Evolutionary conservation across 2,888 invertebrate species (phyloP), one percentile per base, ranked within the genome.

Genomic region (Netelia virgata): DNA sequence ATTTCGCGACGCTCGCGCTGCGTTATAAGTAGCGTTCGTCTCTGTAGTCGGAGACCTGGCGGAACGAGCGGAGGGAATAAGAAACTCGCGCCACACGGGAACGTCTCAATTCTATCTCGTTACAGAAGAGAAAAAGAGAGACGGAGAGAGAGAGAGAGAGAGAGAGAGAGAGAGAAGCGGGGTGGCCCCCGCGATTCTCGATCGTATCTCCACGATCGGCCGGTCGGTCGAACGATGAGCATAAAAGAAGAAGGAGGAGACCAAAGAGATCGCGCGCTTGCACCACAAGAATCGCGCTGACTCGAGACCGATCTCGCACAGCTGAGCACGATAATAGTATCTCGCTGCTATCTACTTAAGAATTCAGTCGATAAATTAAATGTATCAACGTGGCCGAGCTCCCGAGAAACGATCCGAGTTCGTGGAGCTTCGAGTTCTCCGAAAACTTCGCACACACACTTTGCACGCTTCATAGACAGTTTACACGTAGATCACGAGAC

Each of bases 321-420:
- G 69, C 75, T 50, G 69, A 83, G 63, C 80, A 82, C 73, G 89
- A 90, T 90, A 89, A 88, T 88, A 85, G 88, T 87, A 86, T 87
- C 80, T 61, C 73, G 84, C 57, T 79, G 57, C 64, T 79, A 79
- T 85, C 89, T 86, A 83, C 89, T 90, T 90, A 88, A 69, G 86
- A 88, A 89, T 91, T 88, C 88, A 87, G 84, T 82, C 88, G 83
- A 91, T 91, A 91, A 90, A 91, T 91, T 90, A 90, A 91, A 87
- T 90, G 88, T 81, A 80, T 70, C 59, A 78, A 68, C 66, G 61
- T 68, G n/a, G 20, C 28, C 59, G 69, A 50, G 36, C 61, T 82
- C 64, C 76, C 64, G 55, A 55, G 75, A 69, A 43, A 18, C 69
- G 61, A 64, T 70, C 11, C 53, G n/a, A 43, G 72, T 43, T 64